These are phyloP conservation scores for Elgaria multicarinata DNA, from an alignment of 2,113 vertebrate species.

Conservation along the genomic window DNA sequence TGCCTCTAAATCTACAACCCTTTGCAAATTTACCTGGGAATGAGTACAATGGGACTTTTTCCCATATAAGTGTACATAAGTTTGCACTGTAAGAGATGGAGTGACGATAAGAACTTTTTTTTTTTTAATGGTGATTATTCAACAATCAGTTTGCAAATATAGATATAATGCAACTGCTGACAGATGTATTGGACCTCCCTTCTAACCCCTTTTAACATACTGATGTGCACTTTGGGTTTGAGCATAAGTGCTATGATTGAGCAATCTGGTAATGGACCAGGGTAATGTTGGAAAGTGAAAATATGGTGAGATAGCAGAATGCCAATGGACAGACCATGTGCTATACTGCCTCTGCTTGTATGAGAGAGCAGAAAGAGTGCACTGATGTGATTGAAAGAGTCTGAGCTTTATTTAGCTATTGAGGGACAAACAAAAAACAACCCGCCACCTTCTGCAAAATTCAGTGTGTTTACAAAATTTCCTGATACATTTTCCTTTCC, in stretches of 20 bases:
- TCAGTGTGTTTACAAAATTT: not conserved
- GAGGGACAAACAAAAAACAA: not conserved
- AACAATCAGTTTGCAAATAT: not conserved
- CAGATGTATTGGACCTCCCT: not conserved
- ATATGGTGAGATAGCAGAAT: not conserved
- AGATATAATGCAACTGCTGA: not conserved
- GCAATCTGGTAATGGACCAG: not conserved
- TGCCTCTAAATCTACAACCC: not conserved
- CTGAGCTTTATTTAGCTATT: not conserved
- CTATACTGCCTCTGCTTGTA: not conserved
- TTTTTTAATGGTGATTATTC: not conserved
- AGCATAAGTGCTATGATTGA: not conserved
- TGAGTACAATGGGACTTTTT: no score
- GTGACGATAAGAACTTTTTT: not conserved
- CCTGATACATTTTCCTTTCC: accelerated
- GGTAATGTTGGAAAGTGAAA: not conserved
- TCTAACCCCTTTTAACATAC: not conserved
- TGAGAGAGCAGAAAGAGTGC: not conserved
- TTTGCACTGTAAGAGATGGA: not conserved
- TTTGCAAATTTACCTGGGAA: not conserved
- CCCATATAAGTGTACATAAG: not conserved
- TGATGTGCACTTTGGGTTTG: not conserved
- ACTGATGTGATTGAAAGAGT: not conserved
- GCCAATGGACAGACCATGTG: not conserved
- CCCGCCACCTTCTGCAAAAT: accelerated